Conservation (phyloP, 2,797 vertebrate species). For the Hippopotamyrus pictus region DNA sequence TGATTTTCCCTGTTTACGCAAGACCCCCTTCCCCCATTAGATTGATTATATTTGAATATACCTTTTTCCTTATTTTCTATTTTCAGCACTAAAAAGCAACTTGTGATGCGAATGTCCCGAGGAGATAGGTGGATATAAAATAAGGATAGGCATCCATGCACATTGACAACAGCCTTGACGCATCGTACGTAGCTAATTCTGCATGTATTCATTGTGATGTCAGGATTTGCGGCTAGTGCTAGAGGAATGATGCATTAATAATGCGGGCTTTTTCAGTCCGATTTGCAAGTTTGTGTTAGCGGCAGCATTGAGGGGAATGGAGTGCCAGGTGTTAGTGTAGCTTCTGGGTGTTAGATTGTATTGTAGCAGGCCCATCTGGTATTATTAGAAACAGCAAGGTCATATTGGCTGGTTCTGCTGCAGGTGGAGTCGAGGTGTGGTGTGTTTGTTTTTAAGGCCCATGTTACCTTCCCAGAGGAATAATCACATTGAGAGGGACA, state of each 20-base stretch:
- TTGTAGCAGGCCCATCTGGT: background rate
- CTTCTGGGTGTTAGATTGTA: background rate
- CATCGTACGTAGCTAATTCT: slow-evolving; percentile 41
- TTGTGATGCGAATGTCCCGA: background rate
- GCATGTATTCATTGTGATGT: slow-evolving; percentile 37
- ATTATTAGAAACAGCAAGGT: slow-evolving; percentile 7
- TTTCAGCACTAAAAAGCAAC: background rate
- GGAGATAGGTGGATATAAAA: slow-evolving; percentile 39
- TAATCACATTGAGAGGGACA: background rate
- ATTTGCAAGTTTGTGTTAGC: background rate
- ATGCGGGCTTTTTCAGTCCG: background rate
- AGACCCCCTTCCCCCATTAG: background rate
- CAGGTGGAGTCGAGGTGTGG: background rate
- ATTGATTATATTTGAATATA: background rate
- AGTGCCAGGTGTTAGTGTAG: background rate
- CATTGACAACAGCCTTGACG: slow-evolving; percentile 35
- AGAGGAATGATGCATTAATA: slow-evolving; percentile 1
- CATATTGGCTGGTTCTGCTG: background rate
- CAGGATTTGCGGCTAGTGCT: slow-evolving; percentile 43
- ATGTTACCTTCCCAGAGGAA: background rate
- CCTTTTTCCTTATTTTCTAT: background rate
- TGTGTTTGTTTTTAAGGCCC: background rate
- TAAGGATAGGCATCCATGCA: slow-evolving; percentile 35
- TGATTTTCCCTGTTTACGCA: background rate
- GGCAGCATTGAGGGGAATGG: background rate